Evolutionary conservation across 2,797 vertebrate species (phyloP).

Genomic region (Diplodus puntazzo): DNA sequence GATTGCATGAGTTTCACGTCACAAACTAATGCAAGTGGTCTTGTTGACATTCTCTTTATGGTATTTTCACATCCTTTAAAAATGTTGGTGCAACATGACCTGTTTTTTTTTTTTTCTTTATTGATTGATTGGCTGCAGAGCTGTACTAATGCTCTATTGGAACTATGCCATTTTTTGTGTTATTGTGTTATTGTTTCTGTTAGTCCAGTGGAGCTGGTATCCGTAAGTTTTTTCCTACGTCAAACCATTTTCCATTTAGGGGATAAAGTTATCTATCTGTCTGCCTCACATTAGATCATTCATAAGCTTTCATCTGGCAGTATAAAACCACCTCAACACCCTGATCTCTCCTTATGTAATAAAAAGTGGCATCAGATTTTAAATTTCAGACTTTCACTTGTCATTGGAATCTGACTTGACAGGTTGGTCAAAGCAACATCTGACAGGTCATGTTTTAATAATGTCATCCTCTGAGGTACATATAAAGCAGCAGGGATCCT

Average conservation of each 20-base stretch:
- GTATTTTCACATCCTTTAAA: no score
- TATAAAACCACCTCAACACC: neutral
- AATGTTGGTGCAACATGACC: no score
- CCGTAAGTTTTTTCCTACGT: neutral
- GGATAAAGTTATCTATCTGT: neutral
- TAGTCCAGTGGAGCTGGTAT: neutral
- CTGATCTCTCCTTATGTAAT: constrained; percentile 3
- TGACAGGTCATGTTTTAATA: constrained; percentile 46
- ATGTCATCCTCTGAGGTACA: constrained; percentile 23
- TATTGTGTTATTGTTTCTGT: neutral
- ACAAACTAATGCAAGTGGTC: no score
- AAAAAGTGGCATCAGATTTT: constrained; percentile 33
- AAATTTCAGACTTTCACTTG: constrained; percentile 26
- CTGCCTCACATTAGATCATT: constrained; percentile 4
- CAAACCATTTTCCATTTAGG: neutral
- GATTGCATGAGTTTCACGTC: neutral
- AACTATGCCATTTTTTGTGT: no score
- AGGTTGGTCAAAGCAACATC: constrained; percentile 31
- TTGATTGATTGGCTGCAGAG: neutral
- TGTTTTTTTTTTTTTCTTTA: no score
- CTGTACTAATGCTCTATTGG: neutral
- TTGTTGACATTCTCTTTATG: no score
- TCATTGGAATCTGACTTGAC: constrained; percentile 34
- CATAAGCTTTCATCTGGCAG: neutral
- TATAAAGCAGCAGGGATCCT: constrained; percentile 18